phyloP scores from a whole-genome alignment of 2,113 vertebrate species.

The Engystomops pustulosus region DNA sequence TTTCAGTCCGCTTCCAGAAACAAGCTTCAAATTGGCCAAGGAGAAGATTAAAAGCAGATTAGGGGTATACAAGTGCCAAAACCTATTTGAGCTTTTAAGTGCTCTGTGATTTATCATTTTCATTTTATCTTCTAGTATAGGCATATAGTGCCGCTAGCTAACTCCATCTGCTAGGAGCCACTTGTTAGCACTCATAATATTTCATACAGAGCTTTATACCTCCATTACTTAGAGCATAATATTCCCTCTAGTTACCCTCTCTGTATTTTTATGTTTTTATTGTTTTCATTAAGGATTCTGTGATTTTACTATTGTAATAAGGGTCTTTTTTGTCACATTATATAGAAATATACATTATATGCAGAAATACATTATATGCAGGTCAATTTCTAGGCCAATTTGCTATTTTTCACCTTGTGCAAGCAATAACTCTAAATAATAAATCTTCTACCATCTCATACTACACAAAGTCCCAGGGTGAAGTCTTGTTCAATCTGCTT shows the following conservation, averaged over 20 bases:
- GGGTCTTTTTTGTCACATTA: no score
- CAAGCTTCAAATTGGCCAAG: constrained; percentile 52
- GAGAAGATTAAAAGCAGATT: constrained; percentile 56
- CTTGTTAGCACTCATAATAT: neutral
- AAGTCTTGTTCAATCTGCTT: neutral
- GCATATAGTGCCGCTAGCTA: constrained; percentile 18
- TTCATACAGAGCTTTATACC: constrained; percentile 1
- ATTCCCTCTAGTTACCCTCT: neutral
- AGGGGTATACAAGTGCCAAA: constrained; percentile 40
- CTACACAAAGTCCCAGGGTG: neutral
- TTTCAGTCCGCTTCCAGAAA: constrained; percentile 51
- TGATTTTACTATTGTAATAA: no score
- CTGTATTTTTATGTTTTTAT: neutral
- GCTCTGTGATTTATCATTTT: constrained; percentile 52
- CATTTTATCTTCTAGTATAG: constrained; percentile 41
- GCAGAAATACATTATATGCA: no score
- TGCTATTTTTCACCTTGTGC: no score
- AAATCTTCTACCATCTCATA: no score
- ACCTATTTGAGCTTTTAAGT: constrained; percentile 55
- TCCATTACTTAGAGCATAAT: neutral
- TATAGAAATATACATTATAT: no score
- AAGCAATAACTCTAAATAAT: no score
- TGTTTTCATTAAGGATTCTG: no score
- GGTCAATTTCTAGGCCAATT: no score
- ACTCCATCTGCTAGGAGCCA: constrained; percentile 1